Percentiles rank a stretch among this genome's conserved stretches.
phyloP scores from a whole-genome alignment of 2,797 vertebrate genomes.

The Sciurus carolinensis region DNA sequence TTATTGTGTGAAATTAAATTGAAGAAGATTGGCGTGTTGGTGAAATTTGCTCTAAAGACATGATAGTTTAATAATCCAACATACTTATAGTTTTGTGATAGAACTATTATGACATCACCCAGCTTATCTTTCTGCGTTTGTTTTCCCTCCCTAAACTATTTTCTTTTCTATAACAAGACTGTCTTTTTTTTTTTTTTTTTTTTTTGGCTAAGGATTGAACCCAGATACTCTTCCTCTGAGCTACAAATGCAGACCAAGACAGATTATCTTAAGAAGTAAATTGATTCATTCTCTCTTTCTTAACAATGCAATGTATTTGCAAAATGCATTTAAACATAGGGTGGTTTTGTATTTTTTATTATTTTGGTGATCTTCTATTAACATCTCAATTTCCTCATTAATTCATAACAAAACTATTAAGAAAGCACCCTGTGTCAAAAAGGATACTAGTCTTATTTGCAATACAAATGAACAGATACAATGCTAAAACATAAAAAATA shows the following conservation, averaged over 20 bases:
- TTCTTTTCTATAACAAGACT: neutral
- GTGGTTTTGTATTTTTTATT: neutral
- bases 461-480: constrained; percentile 62
- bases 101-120: neutral
- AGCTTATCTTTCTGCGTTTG: neutral
- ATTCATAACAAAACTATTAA: constrained; percentile 54
- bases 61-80: neutral
- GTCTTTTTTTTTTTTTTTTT: no score
- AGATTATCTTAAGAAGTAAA: neutral
- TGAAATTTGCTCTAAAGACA: neutral
- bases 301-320: neutral
- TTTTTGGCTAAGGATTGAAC: no score
- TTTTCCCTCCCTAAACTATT: neutral
- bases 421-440: neutral
- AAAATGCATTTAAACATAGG: neutral
- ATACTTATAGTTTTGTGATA: neutral
- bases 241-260: no score
- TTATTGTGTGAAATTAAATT: neutral
- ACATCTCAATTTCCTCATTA: neutral
- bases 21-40: neutral
- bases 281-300: neutral
- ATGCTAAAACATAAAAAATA: constrained; percentile 5
- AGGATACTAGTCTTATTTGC: neutral
- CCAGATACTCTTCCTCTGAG: no score
- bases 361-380: neutral